Base-by-base conservation (phyloP, 2,888 invertebrate genomes). In the Chromoteleia sp. region DNA sequence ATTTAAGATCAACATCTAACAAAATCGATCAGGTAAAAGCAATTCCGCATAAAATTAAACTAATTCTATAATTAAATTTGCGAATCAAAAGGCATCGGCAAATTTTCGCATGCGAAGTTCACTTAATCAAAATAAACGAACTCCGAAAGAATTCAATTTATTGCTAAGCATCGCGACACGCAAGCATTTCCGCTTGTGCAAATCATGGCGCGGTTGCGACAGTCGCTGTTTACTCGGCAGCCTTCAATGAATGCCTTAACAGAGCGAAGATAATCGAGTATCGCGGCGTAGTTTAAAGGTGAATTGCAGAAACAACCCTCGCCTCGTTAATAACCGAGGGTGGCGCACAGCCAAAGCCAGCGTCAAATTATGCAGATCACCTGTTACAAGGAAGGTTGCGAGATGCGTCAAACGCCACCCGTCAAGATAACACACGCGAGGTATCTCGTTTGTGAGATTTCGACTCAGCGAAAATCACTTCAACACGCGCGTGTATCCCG, bases 301-400 rank as follows among this genome's bases (percentile, higher is more conserved):
- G 91, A 91, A 87, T 91, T 90, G 91, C 91, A 90, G 87, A 90
- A 91, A 90, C 89, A 85, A 88, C 88, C 89, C 86, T 85, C 79
- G 74, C 81, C 86, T 86, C 86, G 85, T 86, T 88, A 85, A 86
- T 74, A 74, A 86, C 68, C 75, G 43, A 77, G 81, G 83, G 85
- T 83, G 83, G 78, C 74, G 81, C 45, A 68, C 80, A 84, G 84
- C 83, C 82, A 81, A 75, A 76, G 84, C 68, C 85, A 73, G 82
- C 84, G 82, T 84, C 86, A 86, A 88, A 88, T 90, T 87, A 89
- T 88, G 88, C 88, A 87, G 87, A 89, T 89, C 88, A 86, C 85
- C 85, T 85, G 85, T 70, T 82, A 83, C 81, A 83, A 83, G 68
- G 82, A 77, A 83, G 77, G 54, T 33, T 68, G 80, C 36, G 58